phyloP scores from a whole-genome alignment of 2,113 vertebrate species.

The Carassius gibelio region DNA sequence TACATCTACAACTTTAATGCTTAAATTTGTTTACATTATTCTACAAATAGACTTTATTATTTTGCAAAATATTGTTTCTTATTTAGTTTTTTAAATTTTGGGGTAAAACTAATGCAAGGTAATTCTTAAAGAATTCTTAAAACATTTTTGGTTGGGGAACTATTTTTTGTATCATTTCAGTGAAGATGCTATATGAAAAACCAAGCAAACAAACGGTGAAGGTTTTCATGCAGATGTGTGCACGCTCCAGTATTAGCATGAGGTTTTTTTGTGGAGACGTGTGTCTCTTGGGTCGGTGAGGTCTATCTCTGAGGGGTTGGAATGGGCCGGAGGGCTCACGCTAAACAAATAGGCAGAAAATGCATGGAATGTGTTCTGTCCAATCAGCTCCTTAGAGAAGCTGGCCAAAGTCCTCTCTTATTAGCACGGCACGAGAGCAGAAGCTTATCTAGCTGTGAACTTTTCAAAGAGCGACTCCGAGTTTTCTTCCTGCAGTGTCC shows the following conservation, averaged over 20 bases:
- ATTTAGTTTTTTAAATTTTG: too few relatives aligned
- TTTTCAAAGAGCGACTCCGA: not conserved
- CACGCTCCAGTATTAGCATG: not conserved
- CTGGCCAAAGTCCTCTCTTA: slow-evolving; percentile 1
- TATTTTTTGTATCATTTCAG: not conserved
- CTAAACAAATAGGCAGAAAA: slow-evolving; percentile 2
- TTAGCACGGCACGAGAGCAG: not conserved
- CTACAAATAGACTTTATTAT: too few relatives aligned
- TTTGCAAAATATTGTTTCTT: too few relatives aligned
- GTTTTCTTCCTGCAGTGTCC: not conserved
- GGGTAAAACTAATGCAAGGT: too few relatives aligned
- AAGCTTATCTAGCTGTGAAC: not conserved
- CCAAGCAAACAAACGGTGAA: not conserved
- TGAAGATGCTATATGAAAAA: not conserved
- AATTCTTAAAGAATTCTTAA: too few relatives aligned
- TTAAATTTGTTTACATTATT: too few relatives aligned
- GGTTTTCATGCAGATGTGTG: not conserved
- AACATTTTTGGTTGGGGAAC: not conserved
- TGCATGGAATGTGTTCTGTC: slow-evolving; percentile 1
- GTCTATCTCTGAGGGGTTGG: not conserved
- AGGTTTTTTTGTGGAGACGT: not conserved
- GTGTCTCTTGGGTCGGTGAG: not conserved
- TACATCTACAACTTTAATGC: too few relatives aligned
- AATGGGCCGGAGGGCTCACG: not conserved
- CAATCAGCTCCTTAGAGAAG: not conserved